phyloP scores from a whole-genome alignment of 2,113 vertebrate genomes.

The Channa argus region DNA sequence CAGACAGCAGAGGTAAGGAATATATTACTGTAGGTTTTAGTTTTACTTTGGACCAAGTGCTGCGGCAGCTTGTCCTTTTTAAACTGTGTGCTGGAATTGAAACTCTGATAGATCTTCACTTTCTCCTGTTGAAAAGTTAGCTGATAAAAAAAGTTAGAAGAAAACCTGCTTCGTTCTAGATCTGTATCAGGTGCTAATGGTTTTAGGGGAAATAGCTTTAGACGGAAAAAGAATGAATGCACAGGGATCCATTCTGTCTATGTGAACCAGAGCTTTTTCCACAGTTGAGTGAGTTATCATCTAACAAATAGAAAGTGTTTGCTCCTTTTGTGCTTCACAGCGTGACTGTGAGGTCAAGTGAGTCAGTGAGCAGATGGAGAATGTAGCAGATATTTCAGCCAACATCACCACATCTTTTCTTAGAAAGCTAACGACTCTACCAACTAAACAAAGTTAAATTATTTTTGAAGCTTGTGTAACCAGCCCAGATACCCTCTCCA shows the following conservation, averaged over 20 bases:
- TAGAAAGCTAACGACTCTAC: background rate
- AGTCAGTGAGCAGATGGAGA: constrained; percentile 1
- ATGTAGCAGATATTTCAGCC: background rate
- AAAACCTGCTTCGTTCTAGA: too few species aligned
- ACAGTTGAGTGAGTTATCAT: background rate
- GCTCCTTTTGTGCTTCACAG: background rate
- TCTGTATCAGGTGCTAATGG: too few species aligned
- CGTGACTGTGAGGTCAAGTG: background rate
- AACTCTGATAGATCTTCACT: too few species aligned
- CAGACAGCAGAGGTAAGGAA: too few species aligned
- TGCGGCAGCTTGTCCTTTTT: too few species aligned
- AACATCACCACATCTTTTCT: background rate
- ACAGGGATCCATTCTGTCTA: background rate
- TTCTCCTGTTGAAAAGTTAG: too few species aligned
- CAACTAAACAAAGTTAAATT: too few species aligned
- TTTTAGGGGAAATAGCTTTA: background rate
- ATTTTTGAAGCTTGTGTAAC: too few species aligned
- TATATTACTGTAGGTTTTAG: too few species aligned
- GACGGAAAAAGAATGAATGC: background rate
- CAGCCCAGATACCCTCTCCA: background rate
- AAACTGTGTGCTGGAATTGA: too few species aligned
- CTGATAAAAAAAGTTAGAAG: too few species aligned
- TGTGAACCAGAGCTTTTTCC: background rate
- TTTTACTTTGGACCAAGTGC: too few species aligned
- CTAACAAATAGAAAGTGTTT: constrained; percentile 3